These are phyloP conservation scores for Eptatretus burgeri DNA, from an alignment of 2,113 vertebrate genomes.

Conservation along the genomic window DNA sequence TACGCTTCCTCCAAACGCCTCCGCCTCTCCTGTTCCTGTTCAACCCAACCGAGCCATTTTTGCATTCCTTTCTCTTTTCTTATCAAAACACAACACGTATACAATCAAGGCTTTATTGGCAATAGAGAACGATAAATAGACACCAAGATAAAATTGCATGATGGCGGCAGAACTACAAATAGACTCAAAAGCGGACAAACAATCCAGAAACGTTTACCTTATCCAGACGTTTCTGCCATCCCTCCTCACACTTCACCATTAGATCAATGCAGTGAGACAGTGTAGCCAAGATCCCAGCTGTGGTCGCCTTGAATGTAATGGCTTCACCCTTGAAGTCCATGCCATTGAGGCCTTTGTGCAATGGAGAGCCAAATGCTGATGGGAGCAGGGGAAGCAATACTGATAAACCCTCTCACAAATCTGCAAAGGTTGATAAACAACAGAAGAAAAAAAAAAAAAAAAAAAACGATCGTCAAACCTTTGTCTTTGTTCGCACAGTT, in stretches of 20 bases:
- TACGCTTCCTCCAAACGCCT: constrained; percentile 55
- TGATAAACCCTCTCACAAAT: neutral
- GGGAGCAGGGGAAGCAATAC: neutral
- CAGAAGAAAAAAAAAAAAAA: no score
- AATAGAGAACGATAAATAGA: no score
- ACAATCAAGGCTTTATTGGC: constrained; percentile 22
- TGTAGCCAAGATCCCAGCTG: constrained; percentile 76
- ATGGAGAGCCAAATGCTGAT: neutral
- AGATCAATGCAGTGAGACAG: constrained; percentile 89
- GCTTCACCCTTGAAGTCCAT: constrained; percentile 98
- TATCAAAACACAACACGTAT: constrained; percentile 80
- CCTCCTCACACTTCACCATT: constrained; percentile 83
- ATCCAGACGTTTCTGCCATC: constrained; percentile 79
- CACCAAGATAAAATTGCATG: no score
- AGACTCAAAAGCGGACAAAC: no score
- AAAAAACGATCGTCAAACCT: constrained; percentile 21
- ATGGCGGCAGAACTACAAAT: no score
- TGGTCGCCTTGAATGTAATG: constrained; percentile 96
- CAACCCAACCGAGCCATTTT: constrained; percentile 74
- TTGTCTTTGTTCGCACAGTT: constrained; percentile 29
- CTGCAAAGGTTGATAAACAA: neutral
- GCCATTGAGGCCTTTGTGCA: constrained; percentile 50
- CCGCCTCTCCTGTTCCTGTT: constrained; percentile 55
- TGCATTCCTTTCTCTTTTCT: constrained; percentile 90
- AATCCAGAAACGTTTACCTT: constrained; percentile 29